Conservation (phyloP, 2,797 vertebrate genomes). For the Pseudochirops cupreus region DNA sequence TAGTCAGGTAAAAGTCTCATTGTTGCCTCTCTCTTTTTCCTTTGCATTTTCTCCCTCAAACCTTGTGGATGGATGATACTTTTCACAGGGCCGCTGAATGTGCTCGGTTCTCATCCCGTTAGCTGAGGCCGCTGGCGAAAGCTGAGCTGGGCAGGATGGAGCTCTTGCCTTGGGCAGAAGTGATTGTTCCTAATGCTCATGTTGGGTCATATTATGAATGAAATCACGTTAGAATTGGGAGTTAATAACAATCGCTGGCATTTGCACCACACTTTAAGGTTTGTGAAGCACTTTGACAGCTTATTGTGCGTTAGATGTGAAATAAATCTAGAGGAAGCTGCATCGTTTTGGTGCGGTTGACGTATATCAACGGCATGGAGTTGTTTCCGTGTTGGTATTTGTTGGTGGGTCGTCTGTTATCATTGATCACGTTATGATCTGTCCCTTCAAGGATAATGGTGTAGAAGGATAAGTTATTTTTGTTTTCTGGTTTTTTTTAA, state of each 20-base stretch:
- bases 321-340: not conserved
- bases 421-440: not conserved
- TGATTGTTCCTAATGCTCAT: not conserved
- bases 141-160: not conserved
- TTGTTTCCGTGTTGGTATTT: not conserved
- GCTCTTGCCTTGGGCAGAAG: not conserved
- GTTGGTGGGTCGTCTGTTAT: not conserved
- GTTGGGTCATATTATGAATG: not conserved
- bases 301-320: not conserved
- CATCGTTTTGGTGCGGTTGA: not conserved
- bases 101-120: not conserved
- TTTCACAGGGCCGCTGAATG: not conserved
- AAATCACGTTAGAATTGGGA: not conserved
- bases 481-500: not conserved
- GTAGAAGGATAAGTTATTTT: not conserved
- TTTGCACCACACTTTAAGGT: not conserved
- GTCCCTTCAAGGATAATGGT: not conserved
- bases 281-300: not conserved
- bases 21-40: not conserved
- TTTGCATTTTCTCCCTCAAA: not conserved
- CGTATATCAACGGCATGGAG: not conserved
- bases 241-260: not conserved
- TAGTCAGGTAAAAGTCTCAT: slow-evolving; percentile 91
- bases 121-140: not conserved
- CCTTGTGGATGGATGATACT: not conserved